Conservation (phyloP, 2,888 invertebrate species). For the Hermaeophaga mercurialis region DNA sequence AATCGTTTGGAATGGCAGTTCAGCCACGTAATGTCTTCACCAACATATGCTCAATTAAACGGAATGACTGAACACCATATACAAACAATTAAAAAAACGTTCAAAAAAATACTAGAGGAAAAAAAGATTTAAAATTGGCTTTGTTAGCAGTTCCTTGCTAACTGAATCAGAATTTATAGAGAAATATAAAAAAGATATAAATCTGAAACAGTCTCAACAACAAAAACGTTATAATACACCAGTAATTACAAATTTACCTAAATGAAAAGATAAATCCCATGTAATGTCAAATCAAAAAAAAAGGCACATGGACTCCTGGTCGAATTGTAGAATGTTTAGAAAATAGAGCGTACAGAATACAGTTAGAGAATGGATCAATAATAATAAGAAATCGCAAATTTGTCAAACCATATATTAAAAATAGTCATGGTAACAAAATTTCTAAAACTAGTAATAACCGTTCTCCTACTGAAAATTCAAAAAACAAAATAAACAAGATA, state of each 20-base stretch:
- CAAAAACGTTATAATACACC: conserved; percentile 5
- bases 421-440: too few relatives aligned
- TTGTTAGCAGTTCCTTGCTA: neutral
- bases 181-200: neutral
- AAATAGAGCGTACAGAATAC: conserved; percentile 10
- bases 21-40: conserved; percentile 9
- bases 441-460: too few relatives aligned
- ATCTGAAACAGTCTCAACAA: neutral
- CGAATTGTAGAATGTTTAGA: conserved; percentile 12
- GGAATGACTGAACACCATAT: conserved; percentile 23
- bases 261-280: neutral
- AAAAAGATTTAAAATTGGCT: neutral
- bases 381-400: conserved; percentile 15
- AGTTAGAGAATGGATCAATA: conserved; percentile 14
- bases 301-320: conserved; percentile 10
- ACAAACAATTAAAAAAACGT: conserved; percentile 13
- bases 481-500: too few relatives aligned
- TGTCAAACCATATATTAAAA: too few relatives aligned
- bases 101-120: conserved; percentile 1
- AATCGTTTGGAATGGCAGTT: conserved; percentile 2
- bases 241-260: neutral
- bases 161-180: neutral
- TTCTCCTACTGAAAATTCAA: too few relatives aligned
- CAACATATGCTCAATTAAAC: conserved; percentile 24
- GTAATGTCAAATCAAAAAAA: conserved; percentile 6